A percentile compares a stretch with the other conserved stretches of the same genome.
These are phyloP conservation scores for Rhopalosiphum padi DNA, from an alignment of 1,140 invertebrate species.

Conservation along the genomic window DNA sequence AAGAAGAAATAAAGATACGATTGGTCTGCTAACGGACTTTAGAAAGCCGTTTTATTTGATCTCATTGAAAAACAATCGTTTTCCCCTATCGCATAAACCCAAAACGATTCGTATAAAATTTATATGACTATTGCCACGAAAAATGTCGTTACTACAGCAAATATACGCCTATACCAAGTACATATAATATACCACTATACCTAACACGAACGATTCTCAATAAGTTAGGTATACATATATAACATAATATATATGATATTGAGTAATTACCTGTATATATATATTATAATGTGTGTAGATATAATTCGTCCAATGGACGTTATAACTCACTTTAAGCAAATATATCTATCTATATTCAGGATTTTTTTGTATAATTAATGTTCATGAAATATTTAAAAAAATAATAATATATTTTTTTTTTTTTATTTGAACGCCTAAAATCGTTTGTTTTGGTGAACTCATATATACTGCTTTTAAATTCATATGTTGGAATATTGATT, in stretches of 20 bases:
- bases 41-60: neutral
- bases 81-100: neutral
- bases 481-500: neutral
- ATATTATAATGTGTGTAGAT: neutral
- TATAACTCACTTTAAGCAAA: neutral
- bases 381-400: neutral
- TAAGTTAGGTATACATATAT: neutral
- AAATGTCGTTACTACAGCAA: neutral
- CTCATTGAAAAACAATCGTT: conserved; percentile 29
- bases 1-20: neutral
- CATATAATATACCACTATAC: neutral
- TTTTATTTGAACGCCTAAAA: neutral
- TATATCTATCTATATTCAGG: neutral
- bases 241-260: neutral
- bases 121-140: neutral
- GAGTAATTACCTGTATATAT: neutral
- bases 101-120: neutral
- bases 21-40: neutral
- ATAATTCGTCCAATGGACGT: neutral
- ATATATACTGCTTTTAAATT: neutral
- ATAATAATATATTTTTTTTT: neutral
- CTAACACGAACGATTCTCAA: neutral
- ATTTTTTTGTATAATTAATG: neutral
- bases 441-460: neutral
- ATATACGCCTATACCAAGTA: neutral